Percentiles rank a stretch among this genome's conserved stretches.
phyloP scores from a whole-genome alignment of 2,113 vertebrate species.

The Scatophagus argus region DNA sequence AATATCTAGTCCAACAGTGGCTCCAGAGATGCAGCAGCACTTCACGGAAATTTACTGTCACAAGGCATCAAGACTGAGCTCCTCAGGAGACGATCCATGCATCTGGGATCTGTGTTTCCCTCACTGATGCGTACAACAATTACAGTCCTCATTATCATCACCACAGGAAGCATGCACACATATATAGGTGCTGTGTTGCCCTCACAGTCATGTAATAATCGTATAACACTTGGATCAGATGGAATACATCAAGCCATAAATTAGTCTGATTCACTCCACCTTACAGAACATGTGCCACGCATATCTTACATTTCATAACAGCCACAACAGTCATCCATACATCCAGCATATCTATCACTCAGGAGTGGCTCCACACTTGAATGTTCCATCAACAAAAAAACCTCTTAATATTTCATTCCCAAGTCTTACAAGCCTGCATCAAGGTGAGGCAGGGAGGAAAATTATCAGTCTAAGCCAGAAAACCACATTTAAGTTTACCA shows the following conservation, averaged over 20 bases:
- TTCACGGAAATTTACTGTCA: conserved; percentile 74
- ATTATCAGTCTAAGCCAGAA: conserved; percentile 47
- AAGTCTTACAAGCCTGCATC: conserved; percentile 61
- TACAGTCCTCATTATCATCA: conserved; percentile 72
- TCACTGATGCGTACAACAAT: conserved; percentile 66
- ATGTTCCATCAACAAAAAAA: conserved; percentile 63
- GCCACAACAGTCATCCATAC: conserved; percentile 59
- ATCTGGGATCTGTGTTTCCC: conserved; percentile 69
- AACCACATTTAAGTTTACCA: conserved; percentile 72
- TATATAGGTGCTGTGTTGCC: conserved; percentile 56
- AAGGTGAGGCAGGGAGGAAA: conserved; percentile 65
- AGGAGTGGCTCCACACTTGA: conserved; percentile 62
- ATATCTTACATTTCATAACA: conserved; percentile 77
- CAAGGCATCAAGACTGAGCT: conserved; percentile 68
- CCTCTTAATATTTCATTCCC: conserved; percentile 65
- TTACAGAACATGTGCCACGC: conserved; percentile 72
- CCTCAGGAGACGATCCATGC: conserved; percentile 57
- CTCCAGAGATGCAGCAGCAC: conserved; percentile 63
- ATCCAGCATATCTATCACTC: conserved; percentile 46
- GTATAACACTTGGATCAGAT: conserved; percentile 56
- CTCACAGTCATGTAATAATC: conserved; percentile 62
- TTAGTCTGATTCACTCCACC: conserved; percentile 60
- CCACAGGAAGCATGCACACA: conserved; percentile 57
- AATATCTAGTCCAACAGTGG: conserved; percentile 64
- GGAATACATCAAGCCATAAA: conserved; percentile 57